A percentile compares a stretch with the other conserved stretches of the same genome.
Conservation (phyloP, 2,113 vertebrate species). For the Dolichallabes microphthalmus region DNA sequence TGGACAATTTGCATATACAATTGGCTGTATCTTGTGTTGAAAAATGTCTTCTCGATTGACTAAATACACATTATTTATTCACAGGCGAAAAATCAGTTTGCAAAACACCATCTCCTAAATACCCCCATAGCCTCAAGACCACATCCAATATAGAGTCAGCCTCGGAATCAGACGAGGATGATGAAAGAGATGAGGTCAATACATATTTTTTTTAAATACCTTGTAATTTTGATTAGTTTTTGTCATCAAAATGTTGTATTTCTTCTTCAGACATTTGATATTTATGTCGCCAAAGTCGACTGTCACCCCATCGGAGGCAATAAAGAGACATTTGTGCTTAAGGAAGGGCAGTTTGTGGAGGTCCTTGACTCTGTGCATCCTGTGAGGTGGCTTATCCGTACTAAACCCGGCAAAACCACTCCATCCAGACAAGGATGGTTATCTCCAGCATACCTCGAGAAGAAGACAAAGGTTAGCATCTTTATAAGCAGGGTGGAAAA, state of each 20-base stretch:
- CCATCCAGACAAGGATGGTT: slow-evolving; percentile 93
- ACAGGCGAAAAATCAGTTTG: slow-evolving; percentile 54
- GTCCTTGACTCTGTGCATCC: slow-evolving; percentile 92
- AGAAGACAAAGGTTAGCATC: slow-evolving; percentile 83
- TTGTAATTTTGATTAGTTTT: background rate
- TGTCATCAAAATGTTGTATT: background rate
- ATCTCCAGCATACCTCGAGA: slow-evolving; percentile 93
- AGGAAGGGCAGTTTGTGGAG: slow-evolving; percentile 94
- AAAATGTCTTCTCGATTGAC: background rate
- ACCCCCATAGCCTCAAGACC: slow-evolving; percentile 62
- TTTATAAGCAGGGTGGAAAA: background rate
- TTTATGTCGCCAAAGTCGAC: slow-evolving; percentile 90
- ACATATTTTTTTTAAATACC: background rate
- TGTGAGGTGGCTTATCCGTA: slow-evolving; percentile 90
- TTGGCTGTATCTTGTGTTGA: background rate
- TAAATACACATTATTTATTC: background rate
- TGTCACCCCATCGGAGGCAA: slow-evolving; percentile 79
- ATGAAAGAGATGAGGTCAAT: slow-evolving; percentile 64
- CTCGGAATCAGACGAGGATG: slow-evolving; percentile 74
- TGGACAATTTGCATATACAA: background rate
- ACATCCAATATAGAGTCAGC: slow-evolving; percentile 61
- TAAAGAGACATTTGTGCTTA: slow-evolving; percentile 83
- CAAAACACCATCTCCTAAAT: slow-evolving; percentile 69
- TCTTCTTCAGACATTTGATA: slow-evolving; percentile 84
- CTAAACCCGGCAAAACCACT: slow-evolving; percentile 91